These are phyloP conservation scores for Masnerella sp. DNA, from an alignment of 2,888 invertebrate species.

Conservation along the genomic window DNA sequence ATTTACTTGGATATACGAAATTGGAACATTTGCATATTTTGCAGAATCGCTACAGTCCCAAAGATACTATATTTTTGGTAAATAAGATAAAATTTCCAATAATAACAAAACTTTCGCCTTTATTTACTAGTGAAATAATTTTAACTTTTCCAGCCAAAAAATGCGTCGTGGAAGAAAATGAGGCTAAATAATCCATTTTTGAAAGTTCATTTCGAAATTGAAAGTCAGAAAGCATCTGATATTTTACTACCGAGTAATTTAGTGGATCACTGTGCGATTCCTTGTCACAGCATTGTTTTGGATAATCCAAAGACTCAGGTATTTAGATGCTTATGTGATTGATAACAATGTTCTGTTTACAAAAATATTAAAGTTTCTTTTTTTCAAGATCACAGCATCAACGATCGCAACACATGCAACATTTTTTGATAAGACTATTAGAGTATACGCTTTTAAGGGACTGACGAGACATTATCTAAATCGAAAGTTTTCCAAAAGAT, in stretches of 20 bases:
- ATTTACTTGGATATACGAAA: slow-evolving; percentile 83
- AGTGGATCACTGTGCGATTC: slow-evolving; percentile 69
- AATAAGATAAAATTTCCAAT: slow-evolving; percentile 38
- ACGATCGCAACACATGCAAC: slow-evolving; percentile 69
- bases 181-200: slow-evolving; percentile 81
- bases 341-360: no score
- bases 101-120: slow-evolving; percentile 66
- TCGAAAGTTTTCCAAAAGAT: slow-evolving; percentile 84
- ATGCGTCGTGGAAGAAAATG: slow-evolving; percentile 78
- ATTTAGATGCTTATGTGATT: neutral
- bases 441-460: slow-evolving; percentile 84
- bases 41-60: slow-evolving; percentile 85
- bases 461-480: slow-evolving; percentile 83
- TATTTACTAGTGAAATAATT: no score
- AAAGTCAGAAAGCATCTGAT: slow-evolving; percentile 81
- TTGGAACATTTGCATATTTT: slow-evolving; percentile 84
- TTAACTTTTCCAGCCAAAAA: slow-evolving; percentile 71
- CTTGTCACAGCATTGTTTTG: slow-evolving; percentile 74
- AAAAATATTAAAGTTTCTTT: neutral
- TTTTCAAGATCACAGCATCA: slow-evolving; percentile 66
- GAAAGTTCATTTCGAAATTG: slow-evolving; percentile 84
- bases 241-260: slow-evolving; percentile 80
- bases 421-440: slow-evolving; percentile 78
- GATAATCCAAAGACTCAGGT: slow-evolving; percentile 73
- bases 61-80: slow-evolving; percentile 79